Percentiles rank a stretch among this genome's conserved stretches.
Conservation (phyloP, 2,888 invertebrate species). For the Oasisia sp. region DNA sequence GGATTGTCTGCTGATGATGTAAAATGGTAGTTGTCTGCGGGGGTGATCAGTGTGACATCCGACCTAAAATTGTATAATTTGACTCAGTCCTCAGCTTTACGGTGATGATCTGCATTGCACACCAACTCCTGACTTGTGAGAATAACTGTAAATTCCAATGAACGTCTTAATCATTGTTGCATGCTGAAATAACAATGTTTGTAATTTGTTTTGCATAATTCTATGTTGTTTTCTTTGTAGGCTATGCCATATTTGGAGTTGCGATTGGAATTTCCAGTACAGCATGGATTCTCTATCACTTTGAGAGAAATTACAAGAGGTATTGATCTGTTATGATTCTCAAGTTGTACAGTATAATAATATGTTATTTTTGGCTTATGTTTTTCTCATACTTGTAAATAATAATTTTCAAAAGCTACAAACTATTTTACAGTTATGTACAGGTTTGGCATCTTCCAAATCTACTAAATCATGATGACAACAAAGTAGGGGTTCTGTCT, state of each 20-base stretch:
- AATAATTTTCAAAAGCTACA: background rate
- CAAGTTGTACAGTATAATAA: background rate
- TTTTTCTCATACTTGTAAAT: background rate
- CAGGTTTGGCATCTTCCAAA: no score
- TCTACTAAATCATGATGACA: no score
- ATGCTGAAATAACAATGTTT: background rate
- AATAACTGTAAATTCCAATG: background rate
- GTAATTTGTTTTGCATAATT: background rate
- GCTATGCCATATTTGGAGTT: conserved; percentile 37
- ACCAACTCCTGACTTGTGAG: no score
- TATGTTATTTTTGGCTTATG: background rate
- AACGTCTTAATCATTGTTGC: background rate
- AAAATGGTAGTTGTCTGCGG: no score
- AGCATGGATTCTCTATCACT: conserved; percentile 33
- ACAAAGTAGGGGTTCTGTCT: conserved; percentile 27
- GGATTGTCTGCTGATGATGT: no score
- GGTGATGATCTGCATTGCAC: no score
- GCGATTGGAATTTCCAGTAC: conserved; percentile 27
- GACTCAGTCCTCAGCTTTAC: no score
- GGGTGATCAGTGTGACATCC: no score
- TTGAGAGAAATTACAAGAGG: conserved; percentile 27
- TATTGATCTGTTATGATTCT: background rate
- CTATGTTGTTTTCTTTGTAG: conserved; percentile 28
- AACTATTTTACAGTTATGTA: no score
- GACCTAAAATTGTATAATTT: no score